Evolutionary conservation across 2,113 vertebrate species (phyloP), one percentile per base, ranked within the genome.

Genomic region (Myiozetetes cayanensis): DNA sequence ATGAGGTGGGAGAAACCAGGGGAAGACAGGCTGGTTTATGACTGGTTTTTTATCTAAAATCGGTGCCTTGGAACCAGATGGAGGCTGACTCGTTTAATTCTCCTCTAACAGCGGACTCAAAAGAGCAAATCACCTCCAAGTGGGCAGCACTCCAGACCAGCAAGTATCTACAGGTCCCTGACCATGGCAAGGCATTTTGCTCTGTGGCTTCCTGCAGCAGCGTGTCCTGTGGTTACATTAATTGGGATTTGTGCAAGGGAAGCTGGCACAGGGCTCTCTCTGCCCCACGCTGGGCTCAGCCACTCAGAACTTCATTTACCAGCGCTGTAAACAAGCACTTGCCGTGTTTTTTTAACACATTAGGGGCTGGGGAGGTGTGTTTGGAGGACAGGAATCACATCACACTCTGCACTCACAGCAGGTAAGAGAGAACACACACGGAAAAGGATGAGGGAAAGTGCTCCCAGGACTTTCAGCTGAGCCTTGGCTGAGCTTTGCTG

Each of bases 351-450:
- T 75, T 87, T 87, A 56, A 83, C 15, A 4, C n/a, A 8, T 56
- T 3, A 20, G 15, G 27, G 41, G 24, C 58, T 23, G 44, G 66
- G 50, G 24, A 85, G 23, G 15, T 56, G 17, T 15, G 23, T 46
- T 82, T 87, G 66, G 5, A 24, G 43, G 35, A 30, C 41, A 56
- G 25, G 35, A 39, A 43, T 46, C 41, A 24, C 58, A 6, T 12
- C 23, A 4, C 6, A 21, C 18, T 6, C 56, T 35, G 17, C 31
- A 10, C 27, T 28, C 31, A 27, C 27, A 41, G 61, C 2, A 6
- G 24, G 35, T 47, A 27, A 30, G 71, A 10, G 13, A 7, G 4
- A 37, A 68, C 23, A 44, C 9, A 7, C 16, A 12, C 0, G 0
- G 41, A 43, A 44, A 66, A 73, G 50, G 31, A 25, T 12, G 14